Base-by-base conservation (phyloP, 1,140 invertebrate genomes). In the Magallana gigas region DNA sequence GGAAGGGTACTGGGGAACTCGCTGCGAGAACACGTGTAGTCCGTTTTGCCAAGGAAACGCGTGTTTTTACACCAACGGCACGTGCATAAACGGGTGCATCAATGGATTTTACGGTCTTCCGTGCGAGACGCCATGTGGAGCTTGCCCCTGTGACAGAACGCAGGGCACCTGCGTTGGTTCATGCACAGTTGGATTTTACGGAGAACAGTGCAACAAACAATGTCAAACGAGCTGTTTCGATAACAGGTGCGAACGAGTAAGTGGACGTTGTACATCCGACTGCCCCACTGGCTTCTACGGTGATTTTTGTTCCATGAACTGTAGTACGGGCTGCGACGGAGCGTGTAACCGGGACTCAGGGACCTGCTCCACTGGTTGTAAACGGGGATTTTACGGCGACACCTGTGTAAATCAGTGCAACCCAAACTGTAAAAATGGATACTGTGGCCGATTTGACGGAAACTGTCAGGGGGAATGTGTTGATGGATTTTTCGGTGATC, bases 161-260 rank as follows among this genome's bases (percentile, higher is more conserved):
- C 57, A 57, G 18, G 82, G 86, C 14, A 59, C 18, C 9, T 90
- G 86, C 83, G 59, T 23, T 8, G 18, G 88, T 18, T 68, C 85
- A 18, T 91, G 90, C 81, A 23, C 29, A 11, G n/a, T 23, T 62
- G 90, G 90, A 57, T 85, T 8, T 16, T 87, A 87, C 86, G 89
- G 90, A 8, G 71, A 68, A 29, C 57, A 87, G 5, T 91, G 90
- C 23, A n/a, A 23, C 18, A 11, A 29, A 29, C 14, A 56, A 57
- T 91, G 90, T 85, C 84, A 83, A 18, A 5, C 85, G n/a, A 85
- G 64, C 71, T 87, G 83, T 36, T 62, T 58, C 29, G 82, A 57
- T 9, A 71, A 84, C 7, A 60, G 11, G 5, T 91, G 89, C 89
- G 83, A 86, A 36, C 85, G 83, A n/a, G 36, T 71, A 16, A 86